Percentiles rank a stretch among this genome's conserved stretches.
Conservation (phyloP, 2,113 vertebrate genomes). For the Silurus meridionalis region DNA sequence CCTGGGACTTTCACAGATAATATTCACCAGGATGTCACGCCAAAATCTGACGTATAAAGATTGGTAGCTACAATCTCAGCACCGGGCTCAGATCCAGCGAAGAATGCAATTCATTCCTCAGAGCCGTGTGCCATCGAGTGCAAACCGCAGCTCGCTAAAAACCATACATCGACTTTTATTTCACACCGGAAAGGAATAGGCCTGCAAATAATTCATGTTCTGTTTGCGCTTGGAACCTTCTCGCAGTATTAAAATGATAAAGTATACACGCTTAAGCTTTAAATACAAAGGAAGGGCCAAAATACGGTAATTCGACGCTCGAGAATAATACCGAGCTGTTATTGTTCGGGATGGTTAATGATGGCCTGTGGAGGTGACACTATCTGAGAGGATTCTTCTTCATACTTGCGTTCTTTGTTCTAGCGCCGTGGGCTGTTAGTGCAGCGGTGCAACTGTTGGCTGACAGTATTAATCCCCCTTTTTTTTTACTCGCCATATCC, state of each 20-base stretch:
- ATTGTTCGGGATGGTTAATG: constrained; percentile 23
- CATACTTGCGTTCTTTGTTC: constrained; percentile 36
- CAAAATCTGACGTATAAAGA: constrained; percentile 45
- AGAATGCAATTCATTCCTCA: constrained; percentile 38
- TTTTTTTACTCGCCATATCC: not conserved
- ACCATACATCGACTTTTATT: constrained; percentile 31
- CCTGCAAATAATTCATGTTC: constrained; percentile 28
- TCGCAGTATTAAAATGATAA: constrained; percentile 34
- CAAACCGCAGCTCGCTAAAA: constrained; percentile 30
- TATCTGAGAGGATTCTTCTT: constrained; percentile 3
- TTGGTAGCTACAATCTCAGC: constrained; percentile 42
- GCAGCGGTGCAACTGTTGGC: constrained; percentile 54
- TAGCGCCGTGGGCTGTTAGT: constrained; percentile 54
- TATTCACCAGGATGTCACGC: constrained; percentile 35
- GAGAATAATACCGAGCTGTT: constrained; percentile 5
- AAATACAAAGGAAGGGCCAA: constrained; percentile 34
- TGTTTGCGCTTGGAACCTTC: constrained; percentile 34
- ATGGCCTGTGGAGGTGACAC: constrained; percentile 17
- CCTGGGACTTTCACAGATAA: constrained; percentile 50
- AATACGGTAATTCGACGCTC: constrained; percentile 24
- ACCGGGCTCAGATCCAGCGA: constrained; percentile 42
- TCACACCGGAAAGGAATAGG: constrained; percentile 36
- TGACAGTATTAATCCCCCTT: constrained; percentile 64
- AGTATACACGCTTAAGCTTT: constrained; percentile 20
- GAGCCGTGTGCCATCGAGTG: constrained; percentile 19